phyloP scores from a whole-genome alignment of 2,797 vertebrate species.

The Acropternis orthonyx region DNA sequence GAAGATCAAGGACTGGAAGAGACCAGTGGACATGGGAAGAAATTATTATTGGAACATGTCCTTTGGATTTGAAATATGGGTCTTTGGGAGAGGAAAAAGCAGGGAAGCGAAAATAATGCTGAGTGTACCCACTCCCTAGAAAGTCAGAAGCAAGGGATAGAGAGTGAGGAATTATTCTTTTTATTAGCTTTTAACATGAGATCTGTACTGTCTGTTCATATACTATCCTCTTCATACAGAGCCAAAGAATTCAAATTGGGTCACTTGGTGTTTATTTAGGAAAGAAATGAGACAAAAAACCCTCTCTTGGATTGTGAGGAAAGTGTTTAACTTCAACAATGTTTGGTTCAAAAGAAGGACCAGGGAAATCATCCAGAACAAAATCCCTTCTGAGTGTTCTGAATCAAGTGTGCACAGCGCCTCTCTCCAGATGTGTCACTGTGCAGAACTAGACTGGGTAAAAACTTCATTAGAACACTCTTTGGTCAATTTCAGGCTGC shows the following conservation, averaged over 20 bases:
- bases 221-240: neutral
- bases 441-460: neutral
- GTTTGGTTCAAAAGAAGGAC: neutral
- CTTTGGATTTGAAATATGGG: neutral
- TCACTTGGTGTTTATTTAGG: neutral
- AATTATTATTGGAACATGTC: neutral
- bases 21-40: neutral
- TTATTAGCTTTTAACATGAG: neutral
- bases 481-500: neutral
- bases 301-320: neutral
- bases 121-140: neutral
- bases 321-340: neutral
- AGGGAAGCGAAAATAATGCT: neutral
- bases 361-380: neutral
- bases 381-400: neutral
- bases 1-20: neutral
- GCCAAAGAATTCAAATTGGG: neutral
- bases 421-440: neutral
- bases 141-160: neutral
- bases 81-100: neutral
- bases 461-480: neutral
- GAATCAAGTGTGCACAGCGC: neutral
- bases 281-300: neutral
- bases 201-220: neutral
- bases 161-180: neutral